phyloP scores from a whole-genome alignment of 1,140 invertebrate species.

The Tenebrio molitor region DNA sequence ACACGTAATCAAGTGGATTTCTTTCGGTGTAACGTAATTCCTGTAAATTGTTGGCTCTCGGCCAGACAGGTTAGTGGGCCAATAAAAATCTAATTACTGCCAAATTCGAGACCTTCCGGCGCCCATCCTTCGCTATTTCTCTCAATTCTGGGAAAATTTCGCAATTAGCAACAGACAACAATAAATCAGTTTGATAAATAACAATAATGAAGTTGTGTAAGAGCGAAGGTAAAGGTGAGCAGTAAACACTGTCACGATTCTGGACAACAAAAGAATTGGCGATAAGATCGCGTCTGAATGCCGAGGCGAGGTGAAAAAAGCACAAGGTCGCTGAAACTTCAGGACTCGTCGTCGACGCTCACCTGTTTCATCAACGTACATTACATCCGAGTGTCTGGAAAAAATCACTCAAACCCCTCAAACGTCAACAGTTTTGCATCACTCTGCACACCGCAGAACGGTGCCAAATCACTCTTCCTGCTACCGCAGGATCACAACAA shows the following conservation, averaged over 20 bases:
- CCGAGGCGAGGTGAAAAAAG: slow-evolving; percentile 4
- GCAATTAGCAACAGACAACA: neutral
- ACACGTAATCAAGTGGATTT: too few relatives aligned
- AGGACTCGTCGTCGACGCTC: too few relatives aligned
- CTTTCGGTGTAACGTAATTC: too few relatives aligned
- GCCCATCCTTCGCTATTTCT: slow-evolving; percentile 20
- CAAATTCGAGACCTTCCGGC: slow-evolving; percentile 1
- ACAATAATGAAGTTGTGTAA: slow-evolving; percentile 5
- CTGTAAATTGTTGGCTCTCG: neutral
- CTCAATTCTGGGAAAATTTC: neutral
- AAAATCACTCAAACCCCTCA: slow-evolving; percentile 9
- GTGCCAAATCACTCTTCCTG: slow-evolving; percentile 21
- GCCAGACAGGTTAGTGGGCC: slow-evolving; percentile 39
- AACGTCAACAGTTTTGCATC: slow-evolving; percentile 13
- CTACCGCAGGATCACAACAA: slow-evolving; percentile 15
- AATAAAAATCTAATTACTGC: slow-evolving; percentile 14
- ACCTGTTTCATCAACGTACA: slow-evolving; percentile 43
- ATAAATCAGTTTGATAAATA: slow-evolving; percentile 14
- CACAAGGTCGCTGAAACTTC: slow-evolving; percentile 8
- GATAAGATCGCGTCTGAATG: slow-evolving; percentile 25
- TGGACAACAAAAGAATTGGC: slow-evolving; percentile 4
- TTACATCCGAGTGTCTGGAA: slow-evolving; percentile 28
- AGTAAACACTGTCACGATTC: slow-evolving; percentile 31
- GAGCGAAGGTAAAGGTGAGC: neutral
- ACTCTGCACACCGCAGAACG: neutral